Percentiles rank a stretch among this genome's conserved stretches.
phyloP scores from a whole-genome alignment of 2,888 invertebrate species.

The Lydus trimaculatus region DNA sequence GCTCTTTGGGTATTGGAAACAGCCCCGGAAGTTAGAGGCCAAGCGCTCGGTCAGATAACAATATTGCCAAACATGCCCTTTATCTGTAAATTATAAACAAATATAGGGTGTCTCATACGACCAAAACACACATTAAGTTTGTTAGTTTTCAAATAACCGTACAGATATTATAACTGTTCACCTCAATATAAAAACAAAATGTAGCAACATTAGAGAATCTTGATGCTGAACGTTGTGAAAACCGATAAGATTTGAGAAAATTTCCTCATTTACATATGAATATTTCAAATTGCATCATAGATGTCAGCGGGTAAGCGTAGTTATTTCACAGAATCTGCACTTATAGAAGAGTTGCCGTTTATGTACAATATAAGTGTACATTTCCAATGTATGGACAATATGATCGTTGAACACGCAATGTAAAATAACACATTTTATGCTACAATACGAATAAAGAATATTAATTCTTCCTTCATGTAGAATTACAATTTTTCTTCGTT shows the following conservation, averaged over 20 bases:
- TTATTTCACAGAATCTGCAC: conserved; percentile 25
- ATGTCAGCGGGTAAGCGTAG: conserved; percentile 19
- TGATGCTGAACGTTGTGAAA: too few species aligned
- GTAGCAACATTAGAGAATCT: too few species aligned
- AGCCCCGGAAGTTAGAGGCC: conserved; percentile 14
- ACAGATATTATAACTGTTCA: too few species aligned
- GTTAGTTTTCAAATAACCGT: too few species aligned
- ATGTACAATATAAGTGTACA: conserved; percentile 10
- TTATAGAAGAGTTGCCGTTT: conserved; percentile 13
- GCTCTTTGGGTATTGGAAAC: conserved; percentile 15
- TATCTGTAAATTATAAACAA: background rate
- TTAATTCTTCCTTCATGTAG: conserved; percentile 21
- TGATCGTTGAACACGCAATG: conserved; percentile 27
- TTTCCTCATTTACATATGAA: background rate
- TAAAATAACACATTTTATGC: conserved; percentile 23
- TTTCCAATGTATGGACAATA: too few species aligned
- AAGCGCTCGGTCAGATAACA: too few species aligned
- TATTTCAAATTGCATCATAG: background rate
- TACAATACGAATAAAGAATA: conserved; percentile 21
- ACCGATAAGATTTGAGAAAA: background rate
- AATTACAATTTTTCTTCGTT: conserved; percentile 14
- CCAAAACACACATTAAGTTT: too few species aligned
- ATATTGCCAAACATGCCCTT: background rate
- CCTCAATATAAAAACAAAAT: too few species aligned
- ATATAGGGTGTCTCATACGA: too few species aligned